A percentile compares a stretch with the other conserved stretches of the same genome.
Evolutionary conservation across 2,113 vertebrate genomes (phyloP).

Genomic region (Panthera tigris): DNA sequence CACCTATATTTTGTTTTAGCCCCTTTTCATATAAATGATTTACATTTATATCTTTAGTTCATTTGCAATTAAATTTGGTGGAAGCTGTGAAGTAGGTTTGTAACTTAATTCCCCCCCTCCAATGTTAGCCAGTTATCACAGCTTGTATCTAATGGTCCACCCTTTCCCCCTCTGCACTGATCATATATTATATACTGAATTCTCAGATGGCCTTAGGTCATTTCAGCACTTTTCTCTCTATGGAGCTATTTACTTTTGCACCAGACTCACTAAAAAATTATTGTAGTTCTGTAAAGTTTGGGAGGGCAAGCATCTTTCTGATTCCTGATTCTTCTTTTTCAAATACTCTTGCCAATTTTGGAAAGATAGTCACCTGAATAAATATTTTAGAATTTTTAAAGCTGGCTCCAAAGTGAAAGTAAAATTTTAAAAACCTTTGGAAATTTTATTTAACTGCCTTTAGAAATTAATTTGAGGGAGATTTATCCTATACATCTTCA

Average conservation of each 20-base stretch:
- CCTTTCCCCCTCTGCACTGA: not conserved
- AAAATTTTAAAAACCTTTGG: not conserved
- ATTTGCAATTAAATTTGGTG: constrained; percentile 54
- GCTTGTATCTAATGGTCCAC: not conserved
- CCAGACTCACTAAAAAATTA: not conserved
- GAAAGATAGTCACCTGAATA: constrained; percentile 42
- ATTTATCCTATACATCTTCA: not conserved
- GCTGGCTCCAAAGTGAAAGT: not conserved
- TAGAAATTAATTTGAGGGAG: constrained; percentile 34
- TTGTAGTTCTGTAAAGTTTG: not conserved
- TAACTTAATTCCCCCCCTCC: not conserved
- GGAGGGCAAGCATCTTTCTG: not conserved
- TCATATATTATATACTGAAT: not conserved
- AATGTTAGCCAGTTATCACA: not conserved
- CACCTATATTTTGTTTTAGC: constrained; percentile 36
- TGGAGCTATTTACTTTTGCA: not conserved
- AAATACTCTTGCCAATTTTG: not conserved
- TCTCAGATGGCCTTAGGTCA: not conserved
- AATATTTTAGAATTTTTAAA: constrained; percentile 49
- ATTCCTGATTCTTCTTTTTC: not conserved
- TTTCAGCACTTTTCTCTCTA: not conserved
- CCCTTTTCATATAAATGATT: not conserved
- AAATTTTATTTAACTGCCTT: not conserved
- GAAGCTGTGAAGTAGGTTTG: not conserved
- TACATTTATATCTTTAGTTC: constrained; percentile 8